A percentile compares a stretch with the other conserved stretches of the same genome.
Evolutionary conservation across 2,888 invertebrate species (phyloP).

Genomic region (Oscheius sp.): DNA sequence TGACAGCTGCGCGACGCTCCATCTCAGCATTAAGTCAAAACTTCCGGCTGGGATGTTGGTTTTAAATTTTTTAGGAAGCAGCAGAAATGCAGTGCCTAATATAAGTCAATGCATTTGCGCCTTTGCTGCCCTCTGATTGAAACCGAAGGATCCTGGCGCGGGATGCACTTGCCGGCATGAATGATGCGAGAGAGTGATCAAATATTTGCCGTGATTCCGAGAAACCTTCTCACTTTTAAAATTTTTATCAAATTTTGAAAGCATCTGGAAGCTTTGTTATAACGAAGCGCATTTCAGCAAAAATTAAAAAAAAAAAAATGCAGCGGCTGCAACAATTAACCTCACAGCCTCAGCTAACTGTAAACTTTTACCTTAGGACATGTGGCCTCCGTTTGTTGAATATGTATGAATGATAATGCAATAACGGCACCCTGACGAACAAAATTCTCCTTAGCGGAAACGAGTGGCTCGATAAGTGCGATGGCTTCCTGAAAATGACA

Average conservation of each 20-base stretch:
- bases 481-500: slow-evolving; percentile 82
- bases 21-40: not conserved
- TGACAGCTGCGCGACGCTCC: not conserved
- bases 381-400: slow-evolving; percentile 94
- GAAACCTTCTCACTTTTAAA: not conserved
- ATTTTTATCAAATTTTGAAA: not conserved
- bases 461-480: slow-evolving; percentile 93
- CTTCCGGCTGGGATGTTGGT: not conserved
- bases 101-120: slow-evolving; percentile 27
- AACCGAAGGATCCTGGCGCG: slow-evolving; percentile 25
- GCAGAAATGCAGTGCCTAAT: slow-evolving; percentile 22
- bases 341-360: not conserved
- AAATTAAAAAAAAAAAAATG: too few species aligned
- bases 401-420: slow-evolving; percentile 94
- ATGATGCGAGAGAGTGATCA: slow-evolving; percentile 26
- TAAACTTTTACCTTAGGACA: slow-evolving; percentile 82
- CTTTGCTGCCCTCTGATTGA: slow-evolving; percentile 27
- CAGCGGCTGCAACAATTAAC: too few species aligned
- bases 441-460: slow-evolving; percentile 97
- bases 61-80: not conserved
- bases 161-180: slow-evolving; percentile 29
- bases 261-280: not conserved
- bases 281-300: too few species aligned
- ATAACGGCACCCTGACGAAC: slow-evolving; percentile 96
- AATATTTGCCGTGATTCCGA: slow-evolving; percentile 20